Percentiles rank a stretch among this genome's conserved stretches.
Conservation (phyloP, 1,140 invertebrate genomes). For the Drosophila ogumai region DNA sequence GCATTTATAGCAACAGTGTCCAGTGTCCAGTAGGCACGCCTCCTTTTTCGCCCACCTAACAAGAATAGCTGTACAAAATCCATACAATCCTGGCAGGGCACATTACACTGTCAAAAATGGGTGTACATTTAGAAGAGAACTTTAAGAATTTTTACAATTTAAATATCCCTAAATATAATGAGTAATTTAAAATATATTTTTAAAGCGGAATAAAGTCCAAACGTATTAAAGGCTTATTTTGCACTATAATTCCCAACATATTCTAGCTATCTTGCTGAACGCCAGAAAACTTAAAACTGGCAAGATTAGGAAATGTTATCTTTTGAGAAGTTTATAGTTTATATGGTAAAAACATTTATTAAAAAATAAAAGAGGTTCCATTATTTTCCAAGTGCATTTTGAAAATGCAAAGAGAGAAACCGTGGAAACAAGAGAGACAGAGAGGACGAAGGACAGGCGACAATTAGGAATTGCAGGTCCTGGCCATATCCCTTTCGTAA, state of each 20-base stretch:
- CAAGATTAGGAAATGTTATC: background rate
- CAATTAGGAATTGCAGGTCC: constrained; percentile 52
- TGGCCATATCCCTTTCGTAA: constrained; percentile 7
- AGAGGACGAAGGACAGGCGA: constrained; percentile 16
- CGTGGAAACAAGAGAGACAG: background rate
- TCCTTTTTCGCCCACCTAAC: constrained; percentile 39
- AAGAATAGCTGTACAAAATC: constrained; percentile 41
- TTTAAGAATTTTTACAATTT: background rate
- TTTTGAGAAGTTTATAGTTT: no score
- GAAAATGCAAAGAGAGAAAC: background rate
- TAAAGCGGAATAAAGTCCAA: background rate
- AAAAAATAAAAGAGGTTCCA: no score
- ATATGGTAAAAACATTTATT: background rate
- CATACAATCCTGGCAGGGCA: constrained; percentile 12
- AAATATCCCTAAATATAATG: background rate
- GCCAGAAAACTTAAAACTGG: background rate
- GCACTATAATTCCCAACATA: background rate
- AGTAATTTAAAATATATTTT: background rate
- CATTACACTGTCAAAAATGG: background rate
- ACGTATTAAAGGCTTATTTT: background rate
- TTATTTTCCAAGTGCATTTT: background rate
- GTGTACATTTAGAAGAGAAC: accelerated
- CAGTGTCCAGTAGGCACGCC: constrained; percentile 6
- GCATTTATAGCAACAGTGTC: constrained; percentile 58
- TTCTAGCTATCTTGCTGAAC: background rate